Conservation (phyloP, 2,113 vertebrate genomes). For the Zosterops borbonicus region DNA sequence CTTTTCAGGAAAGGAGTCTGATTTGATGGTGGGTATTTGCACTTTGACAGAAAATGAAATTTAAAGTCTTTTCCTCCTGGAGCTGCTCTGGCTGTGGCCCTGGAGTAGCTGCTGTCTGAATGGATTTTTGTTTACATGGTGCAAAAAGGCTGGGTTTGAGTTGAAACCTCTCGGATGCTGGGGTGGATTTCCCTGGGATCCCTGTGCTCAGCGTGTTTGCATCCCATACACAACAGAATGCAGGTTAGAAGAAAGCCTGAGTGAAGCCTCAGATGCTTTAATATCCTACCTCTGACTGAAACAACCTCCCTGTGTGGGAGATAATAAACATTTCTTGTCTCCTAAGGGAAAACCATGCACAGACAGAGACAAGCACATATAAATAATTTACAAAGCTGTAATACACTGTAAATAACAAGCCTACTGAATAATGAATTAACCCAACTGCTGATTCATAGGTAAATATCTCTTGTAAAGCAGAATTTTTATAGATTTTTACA, state of each 20-base stretch:
- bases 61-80: background rate
- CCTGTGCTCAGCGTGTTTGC: rapidly evolving
- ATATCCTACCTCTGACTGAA: conserved; percentile 63
- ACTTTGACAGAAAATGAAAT: background rate
- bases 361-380: conserved; percentile 74
- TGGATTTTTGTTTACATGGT: rapidly evolving
- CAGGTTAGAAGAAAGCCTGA: conserved; percentile 9
- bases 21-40: background rate
- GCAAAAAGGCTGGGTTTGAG: background rate
- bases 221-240: background rate
- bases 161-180: background rate
- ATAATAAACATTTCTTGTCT: conserved; percentile 74
- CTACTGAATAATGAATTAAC: conserved; percentile 83
- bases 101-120: background rate
- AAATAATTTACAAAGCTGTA: conserved; percentile 84
- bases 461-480: conserved; percentile 78
- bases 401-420: conserved; percentile 81
- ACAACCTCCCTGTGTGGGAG: conserved; percentile 63
- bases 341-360: conserved; percentile 72
- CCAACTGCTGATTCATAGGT: conserved; percentile 81
- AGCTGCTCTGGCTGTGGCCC: background rate
- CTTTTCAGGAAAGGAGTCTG: background rate
- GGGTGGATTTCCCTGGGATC: background rate
- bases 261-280: conserved; percentile 21
- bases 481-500: conserved; percentile 76